Evolutionary conservation across 1,140 invertebrate genomes (phyloP).

Genomic region (Trichonephila clavata): DNA sequence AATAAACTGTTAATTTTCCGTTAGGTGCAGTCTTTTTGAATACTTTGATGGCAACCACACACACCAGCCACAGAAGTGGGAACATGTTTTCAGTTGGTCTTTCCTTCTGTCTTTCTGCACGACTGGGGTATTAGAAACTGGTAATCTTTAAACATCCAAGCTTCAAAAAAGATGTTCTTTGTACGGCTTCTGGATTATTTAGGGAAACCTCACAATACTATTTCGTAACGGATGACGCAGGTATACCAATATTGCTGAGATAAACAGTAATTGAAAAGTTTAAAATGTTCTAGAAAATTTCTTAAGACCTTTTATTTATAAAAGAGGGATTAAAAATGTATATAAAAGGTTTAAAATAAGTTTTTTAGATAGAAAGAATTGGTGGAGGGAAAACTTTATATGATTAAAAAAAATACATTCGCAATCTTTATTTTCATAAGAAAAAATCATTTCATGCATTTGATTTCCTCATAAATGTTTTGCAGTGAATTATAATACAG

Average conservation of each 20-base stretch:
- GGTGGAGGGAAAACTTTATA: no score
- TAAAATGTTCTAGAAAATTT: no score
- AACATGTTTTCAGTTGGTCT: constrained; percentile 58
- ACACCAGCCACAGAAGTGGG: constrained; percentile 62
- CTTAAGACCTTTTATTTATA: no score
- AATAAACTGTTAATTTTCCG: constrained; percentile 85
- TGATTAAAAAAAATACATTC: no score
- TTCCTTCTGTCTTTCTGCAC: background rate
- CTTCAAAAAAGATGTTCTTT: background rate
- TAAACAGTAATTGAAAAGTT: background rate
- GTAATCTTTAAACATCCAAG: background rate
- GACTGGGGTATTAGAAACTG: no score
- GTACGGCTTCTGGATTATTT: constrained; percentile 8
- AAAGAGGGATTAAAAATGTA: no score
- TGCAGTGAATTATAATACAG: no score
- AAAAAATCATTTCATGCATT: no score
- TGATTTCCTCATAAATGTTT: no score
- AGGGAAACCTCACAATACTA: background rate
- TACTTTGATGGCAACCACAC: constrained; percentile 77
- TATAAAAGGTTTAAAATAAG: no score
- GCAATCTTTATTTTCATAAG: no score
- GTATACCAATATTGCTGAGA: background rate
- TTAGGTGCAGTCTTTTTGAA: constrained; percentile 78
- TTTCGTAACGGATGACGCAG: background rate
- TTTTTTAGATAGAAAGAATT: no score